Base-by-base conservation (phyloP, 2,888 invertebrate species). In the Acronicta psi region DNA sequence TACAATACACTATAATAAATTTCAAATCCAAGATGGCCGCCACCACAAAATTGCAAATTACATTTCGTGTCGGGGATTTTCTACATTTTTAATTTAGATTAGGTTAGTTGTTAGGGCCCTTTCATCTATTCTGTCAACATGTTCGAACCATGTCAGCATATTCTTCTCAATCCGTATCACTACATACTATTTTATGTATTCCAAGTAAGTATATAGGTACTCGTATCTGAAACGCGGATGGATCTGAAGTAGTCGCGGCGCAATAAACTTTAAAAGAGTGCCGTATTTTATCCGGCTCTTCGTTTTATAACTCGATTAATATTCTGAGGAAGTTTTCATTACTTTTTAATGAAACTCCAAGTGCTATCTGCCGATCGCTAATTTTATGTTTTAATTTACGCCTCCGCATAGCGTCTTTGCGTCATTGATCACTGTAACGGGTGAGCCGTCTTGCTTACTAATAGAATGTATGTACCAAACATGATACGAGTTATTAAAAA, bases 341-440 rank as follows among this genome's bases (percentile, higher is more conserved):
- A 89, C 84, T 79, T 88, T 87, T 87, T 89, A 90, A 90, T 89
- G 88, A 85, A 87, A 85, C 84, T 70, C 78, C 78, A 79, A 81
- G 77, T 82, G 75, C 62, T 90, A 89, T 89, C 90, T 83, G 73
- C 63, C 75, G 81, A 89, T 90, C 88, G 82, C 88, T 86, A 88
- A 88, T 89, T 89, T 88, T 86, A 86, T 84, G 87, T 89, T 88
- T 87, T 87, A 89, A 88, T 89, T 88, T 84, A 83, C 86, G 81
- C 85, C 77, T 82, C 62, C 69, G 62, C 73, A 72, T 76, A 70
- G 69, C 73, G 82, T 81, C 81, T 78, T 77, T 70, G 76, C 71
- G 77, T 81, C 80, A 81, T 80, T 84, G 86, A 86, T 87, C 84
- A 83, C 63, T 60, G 77, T 84, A 84, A 85, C 82, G 83, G 84